Percentiles rank a stretch among this genome's conserved stretches.
Conservation (phyloP, 2,113 vertebrate species). For the Megaceryle maxima region DNA sequence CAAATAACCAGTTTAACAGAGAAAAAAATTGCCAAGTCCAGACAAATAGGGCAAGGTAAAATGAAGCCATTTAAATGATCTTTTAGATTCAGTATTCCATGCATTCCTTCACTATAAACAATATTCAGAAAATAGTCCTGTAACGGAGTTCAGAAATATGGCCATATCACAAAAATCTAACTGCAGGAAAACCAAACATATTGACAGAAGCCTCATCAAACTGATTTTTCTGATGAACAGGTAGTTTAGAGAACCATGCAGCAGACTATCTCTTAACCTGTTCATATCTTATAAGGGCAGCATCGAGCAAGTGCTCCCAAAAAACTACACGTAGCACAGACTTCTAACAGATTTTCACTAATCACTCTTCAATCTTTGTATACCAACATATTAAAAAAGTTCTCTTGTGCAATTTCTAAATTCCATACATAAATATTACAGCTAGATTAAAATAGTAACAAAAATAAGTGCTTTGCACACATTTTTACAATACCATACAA, state of each 20-base stretch:
- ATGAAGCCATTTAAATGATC: not conserved
- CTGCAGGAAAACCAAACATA: not conserved
- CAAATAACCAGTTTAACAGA: not conserved
- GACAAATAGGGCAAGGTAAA: conserved; percentile 19
- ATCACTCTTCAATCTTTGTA: not conserved
- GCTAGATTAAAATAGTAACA: not conserved
- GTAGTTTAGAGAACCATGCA: conserved; percentile 25
- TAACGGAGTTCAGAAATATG: not conserved
- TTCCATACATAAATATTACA: not conserved
- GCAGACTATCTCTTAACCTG: conserved; percentile 19
- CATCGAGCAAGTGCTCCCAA: not conserved
- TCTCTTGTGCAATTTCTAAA: not conserved
- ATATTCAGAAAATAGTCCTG: not conserved
- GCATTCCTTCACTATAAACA: not conserved
- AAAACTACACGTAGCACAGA: not conserved
- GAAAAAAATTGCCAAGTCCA: not conserved
- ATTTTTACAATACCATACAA: not conserved
- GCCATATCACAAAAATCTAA: not conserved
- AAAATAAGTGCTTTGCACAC: not conserved
- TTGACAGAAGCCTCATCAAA: conserved; percentile 8
- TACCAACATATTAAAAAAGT: not conserved
- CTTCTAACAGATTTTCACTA: not conserved
- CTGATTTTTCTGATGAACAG: not conserved
- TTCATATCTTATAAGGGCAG: conserved; percentile 45
- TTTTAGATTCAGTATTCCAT: not conserved